Percentiles rank a stretch among this genome's conserved stretches.
Evolutionary conservation across 92 coral and sea anemone species (phyloP).

Genomic region (Zoanthus gigantus): DNA sequence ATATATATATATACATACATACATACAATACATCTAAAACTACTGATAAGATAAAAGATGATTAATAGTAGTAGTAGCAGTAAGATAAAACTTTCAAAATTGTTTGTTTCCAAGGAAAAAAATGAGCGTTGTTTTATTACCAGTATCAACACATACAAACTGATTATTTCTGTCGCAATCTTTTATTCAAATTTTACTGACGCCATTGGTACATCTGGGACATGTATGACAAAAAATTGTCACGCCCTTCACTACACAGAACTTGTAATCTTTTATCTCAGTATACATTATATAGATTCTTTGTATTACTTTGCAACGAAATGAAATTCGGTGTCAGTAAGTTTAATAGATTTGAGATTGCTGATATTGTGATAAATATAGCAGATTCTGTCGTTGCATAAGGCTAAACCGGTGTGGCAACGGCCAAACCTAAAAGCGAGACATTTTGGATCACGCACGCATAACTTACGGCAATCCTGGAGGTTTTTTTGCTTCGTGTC

Average conservation of each 20-base stretch:
- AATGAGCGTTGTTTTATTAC: too few species aligned
- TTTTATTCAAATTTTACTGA: not conserved
- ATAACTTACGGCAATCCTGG: not conserved
- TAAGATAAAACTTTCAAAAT: too few species aligned
- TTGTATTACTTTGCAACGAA: not conserved
- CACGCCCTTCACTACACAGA: not conserved
- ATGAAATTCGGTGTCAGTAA: not conserved
- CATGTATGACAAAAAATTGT: slow-evolving; percentile 12
- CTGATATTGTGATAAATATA: not conserved
- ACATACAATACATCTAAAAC: too few species aligned
- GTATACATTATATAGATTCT: not conserved
- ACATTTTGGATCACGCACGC: slow-evolving; percentile 11
- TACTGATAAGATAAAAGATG: too few species aligned
- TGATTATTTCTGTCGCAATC: not conserved
- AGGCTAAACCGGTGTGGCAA: not conserved
- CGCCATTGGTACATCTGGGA: not conserved
- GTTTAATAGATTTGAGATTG: not conserved
- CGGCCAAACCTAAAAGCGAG: not conserved
- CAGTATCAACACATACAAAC: not conserved
- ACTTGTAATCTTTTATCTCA: not conserved
- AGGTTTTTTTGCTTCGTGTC: not conserved
- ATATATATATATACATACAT: too few species aligned
- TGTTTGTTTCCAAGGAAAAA: too few species aligned
- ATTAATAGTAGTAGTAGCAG: too few species aligned
- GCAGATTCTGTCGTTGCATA: not conserved